These are phyloP conservation scores for Eupleurogrammus muticus DNA, from an alignment of 2,797 vertebrate species.

Conservation along the genomic window DNA sequence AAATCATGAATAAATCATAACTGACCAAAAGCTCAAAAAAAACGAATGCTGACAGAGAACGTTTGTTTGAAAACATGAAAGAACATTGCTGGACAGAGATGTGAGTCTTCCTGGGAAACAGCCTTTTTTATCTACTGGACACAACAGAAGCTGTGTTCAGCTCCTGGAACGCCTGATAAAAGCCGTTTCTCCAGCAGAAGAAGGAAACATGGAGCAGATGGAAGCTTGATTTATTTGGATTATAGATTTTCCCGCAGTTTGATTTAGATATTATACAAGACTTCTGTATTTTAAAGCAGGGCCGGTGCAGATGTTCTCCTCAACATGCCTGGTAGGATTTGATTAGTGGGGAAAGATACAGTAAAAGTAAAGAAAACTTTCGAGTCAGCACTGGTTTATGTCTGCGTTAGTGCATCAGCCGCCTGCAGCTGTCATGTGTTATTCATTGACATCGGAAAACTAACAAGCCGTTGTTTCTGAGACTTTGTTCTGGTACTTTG, in stretches of 20 bases:
- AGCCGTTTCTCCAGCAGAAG: constrained; percentile 15
- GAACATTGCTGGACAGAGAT: constrained; percentile 36
- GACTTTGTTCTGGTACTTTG: constrained; percentile 25
- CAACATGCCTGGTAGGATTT: neutral
- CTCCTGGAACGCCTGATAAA: constrained; percentile 20
- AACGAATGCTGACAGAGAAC: constrained; percentile 4
- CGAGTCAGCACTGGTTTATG: neutral
- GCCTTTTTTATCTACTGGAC: constrained; percentile 15
- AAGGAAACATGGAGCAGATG: constrained; percentile 20
- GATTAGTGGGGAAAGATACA: neutral
- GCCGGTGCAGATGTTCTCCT: neutral
- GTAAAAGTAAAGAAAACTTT: neutral
- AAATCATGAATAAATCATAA: neutral
- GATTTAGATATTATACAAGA: constrained; percentile 5
- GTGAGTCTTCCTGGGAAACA: constrained; percentile 28
- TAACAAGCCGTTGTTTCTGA: constrained; percentile 27
- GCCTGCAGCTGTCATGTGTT: constrained; percentile 10
- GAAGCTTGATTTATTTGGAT: neutral
- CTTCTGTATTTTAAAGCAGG: neutral
- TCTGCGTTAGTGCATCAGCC: neutral
- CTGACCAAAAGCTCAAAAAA: neutral
- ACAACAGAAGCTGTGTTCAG: constrained; percentile 43
- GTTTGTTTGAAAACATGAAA: constrained; percentile 46
- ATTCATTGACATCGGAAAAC: constrained; percentile 4
- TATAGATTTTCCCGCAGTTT: neutral